phyloP scores from a whole-genome alignment of 2,888 invertebrate genomes.

The Eristalis intricaria region DNA sequence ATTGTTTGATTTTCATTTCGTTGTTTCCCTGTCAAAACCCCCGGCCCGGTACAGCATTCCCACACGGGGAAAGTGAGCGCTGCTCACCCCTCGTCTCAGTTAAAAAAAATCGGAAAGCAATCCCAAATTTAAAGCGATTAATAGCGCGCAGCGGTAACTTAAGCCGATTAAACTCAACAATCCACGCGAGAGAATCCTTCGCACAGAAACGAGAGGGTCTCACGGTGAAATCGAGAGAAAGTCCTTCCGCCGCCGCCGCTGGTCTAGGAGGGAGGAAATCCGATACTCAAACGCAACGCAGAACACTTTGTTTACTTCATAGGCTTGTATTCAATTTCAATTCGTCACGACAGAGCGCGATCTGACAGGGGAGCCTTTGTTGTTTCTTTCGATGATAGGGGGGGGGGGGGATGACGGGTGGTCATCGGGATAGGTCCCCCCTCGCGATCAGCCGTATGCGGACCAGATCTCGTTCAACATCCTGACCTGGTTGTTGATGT shows the following conservation, averaged over 20 bases:
- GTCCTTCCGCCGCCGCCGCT: not conserved
- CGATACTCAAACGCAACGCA: not conserved
- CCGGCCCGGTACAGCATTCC: not conserved
- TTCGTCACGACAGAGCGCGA: not conserved
- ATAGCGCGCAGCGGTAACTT: conserved; percentile 58
- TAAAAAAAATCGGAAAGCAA: not conserved
- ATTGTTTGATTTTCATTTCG: not conserved
- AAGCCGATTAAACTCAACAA: conserved; percentile 59
- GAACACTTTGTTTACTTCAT: not conserved
- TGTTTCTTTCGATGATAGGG: not conserved
- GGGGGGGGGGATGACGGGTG: not conserved
- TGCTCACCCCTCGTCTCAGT: not conserved
- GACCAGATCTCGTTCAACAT: not conserved
- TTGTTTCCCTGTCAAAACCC: not conserved
- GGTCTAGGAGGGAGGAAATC: not conserved
- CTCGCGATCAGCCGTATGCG: not conserved
- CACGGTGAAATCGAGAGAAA: not conserved
- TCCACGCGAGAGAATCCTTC: not conserved
- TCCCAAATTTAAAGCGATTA: conserved; percentile 47
- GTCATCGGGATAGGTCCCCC: not conserved
- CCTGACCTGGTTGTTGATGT: not conserved
- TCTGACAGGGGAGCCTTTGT: not conserved
- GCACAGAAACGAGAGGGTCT: not conserved
- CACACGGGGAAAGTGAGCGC: conserved; percentile 38
- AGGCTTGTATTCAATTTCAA: not conserved